phyloP scores from a whole-genome alignment of 2,888 invertebrate genomes.

The Acanthacorydalis orientalis region DNA sequence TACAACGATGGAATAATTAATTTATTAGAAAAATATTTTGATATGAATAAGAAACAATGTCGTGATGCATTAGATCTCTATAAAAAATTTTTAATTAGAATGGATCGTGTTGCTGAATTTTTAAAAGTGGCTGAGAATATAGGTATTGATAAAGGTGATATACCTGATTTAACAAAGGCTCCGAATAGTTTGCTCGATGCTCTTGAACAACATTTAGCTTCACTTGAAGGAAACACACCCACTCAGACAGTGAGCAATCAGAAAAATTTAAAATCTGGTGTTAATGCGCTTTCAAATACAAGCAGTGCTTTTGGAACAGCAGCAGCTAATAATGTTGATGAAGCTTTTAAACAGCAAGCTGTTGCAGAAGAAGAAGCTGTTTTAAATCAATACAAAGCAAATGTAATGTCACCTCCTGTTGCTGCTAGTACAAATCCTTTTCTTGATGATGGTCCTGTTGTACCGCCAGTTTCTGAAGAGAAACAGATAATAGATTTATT shows the following conservation, averaged over 20 bases:
- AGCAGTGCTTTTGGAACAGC: constrained; percentile 78
- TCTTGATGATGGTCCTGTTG: constrained; percentile 32
- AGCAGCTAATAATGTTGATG: constrained; percentile 67
- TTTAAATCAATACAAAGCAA: constrained; percentile 87
- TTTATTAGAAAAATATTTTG: constrained; percentile 97
- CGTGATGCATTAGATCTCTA: constrained; percentile 96
- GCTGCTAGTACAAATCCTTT: constrained; percentile 71
- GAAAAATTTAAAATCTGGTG: constrained; percentile 79
- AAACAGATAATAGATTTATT: constrained; percentile 65
- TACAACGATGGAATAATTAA: constrained; percentile 99
- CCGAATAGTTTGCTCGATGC: constrained; percentile 96
- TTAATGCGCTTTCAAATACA: constrained; percentile 74
- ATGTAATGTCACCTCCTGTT: constrained; percentile 59
- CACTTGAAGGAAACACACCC: constrained; percentile 85
- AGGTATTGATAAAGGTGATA: constrained; percentile 97
- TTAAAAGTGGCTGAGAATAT: constrained; percentile 81
- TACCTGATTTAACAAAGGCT: constrained; percentile 95
- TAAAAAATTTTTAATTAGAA: constrained; percentile 96
- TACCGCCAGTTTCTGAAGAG: constrained; percentile 20
- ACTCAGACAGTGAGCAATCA: constrained; percentile 74
- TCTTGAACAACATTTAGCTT: constrained; percentile 87
- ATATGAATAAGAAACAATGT: constrained; percentile 99
- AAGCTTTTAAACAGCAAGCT: constrained; percentile 69
- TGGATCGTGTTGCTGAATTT: constrained; percentile 98
- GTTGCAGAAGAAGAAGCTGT: constrained; percentile 93